These are phyloP conservation scores for Saccostrea echinata DNA, from an alignment of 1,140 invertebrate genomes.

Conservation along the genomic window DNA sequence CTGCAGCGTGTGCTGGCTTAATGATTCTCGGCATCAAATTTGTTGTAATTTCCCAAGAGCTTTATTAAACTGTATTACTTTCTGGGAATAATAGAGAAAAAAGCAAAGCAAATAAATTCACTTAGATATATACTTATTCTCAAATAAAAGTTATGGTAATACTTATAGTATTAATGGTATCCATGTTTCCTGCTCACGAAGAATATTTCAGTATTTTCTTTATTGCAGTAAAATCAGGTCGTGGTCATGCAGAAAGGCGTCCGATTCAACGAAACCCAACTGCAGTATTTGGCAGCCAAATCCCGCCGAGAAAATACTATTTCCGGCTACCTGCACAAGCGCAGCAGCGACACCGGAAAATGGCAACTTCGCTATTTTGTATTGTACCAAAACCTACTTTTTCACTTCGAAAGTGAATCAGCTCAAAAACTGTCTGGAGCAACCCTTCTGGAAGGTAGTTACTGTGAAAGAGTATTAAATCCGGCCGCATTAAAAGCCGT, in stretches of 20 bases:
- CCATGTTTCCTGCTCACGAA: neutral
- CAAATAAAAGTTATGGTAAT: too few relatives aligned
- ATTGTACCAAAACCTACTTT: slow-evolving; percentile 94
- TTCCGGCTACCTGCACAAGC: slow-evolving; percentile 91
- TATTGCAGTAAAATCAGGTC: slow-evolving; percentile 14
- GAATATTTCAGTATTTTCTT: neutral
- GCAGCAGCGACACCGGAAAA: slow-evolving; percentile 90
- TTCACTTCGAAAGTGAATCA: slow-evolving; percentile 93
- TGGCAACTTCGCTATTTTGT: slow-evolving; percentile 95
- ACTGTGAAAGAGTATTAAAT: slow-evolving; percentile 89
- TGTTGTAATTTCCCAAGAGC: slow-evolving; percentile 18
- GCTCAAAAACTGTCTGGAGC: slow-evolving; percentile 89
- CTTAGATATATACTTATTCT: too few relatives aligned
- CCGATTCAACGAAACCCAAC: slow-evolving; percentile 83
- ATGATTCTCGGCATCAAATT: slow-evolving; percentile 23
- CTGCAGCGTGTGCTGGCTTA: neutral
- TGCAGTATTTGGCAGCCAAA: slow-evolving; percentile 91
- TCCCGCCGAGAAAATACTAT: slow-evolving; percentile 87
- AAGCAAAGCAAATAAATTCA: neutral
- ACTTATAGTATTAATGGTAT: neutral
- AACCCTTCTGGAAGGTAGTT: slow-evolving; percentile 92
- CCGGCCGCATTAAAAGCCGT: slow-evolving; percentile 71
- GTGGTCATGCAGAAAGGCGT: slow-evolving; percentile 87
- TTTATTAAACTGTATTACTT: slow-evolving; percentile 34
- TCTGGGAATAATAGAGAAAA: slow-evolving; percentile 7